Evolutionary conservation across 2,888 invertebrate species (phyloP).

Genomic region (Sesia apiformis): DNA sequence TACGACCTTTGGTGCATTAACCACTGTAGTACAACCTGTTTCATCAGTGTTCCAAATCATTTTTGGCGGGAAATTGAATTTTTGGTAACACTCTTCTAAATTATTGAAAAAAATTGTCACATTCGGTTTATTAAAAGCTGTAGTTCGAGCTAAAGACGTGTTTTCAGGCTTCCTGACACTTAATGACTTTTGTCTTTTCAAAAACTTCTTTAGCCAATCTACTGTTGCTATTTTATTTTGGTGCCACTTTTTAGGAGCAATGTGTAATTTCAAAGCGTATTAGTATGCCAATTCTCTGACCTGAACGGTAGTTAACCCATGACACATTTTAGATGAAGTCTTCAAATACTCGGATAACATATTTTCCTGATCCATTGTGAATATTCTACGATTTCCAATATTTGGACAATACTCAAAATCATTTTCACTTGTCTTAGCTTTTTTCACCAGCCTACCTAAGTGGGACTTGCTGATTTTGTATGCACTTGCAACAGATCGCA

Average conservation of each 20-base stretch:
- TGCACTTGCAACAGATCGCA: background rate
- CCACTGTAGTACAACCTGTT: slow-evolving; percentile 1
- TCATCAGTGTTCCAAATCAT: slow-evolving; percentile 1
- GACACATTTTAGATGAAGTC: background rate
- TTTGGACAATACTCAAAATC: background rate
- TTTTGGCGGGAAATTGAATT: background rate
- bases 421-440: background rate
- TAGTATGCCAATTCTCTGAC: background rate
- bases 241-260: slow-evolving; percentile 2
- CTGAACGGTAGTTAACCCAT: background rate
- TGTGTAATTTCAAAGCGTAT: slow-evolving; percentile 2
- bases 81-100: background rate
- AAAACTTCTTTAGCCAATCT: slow-evolving; percentile 4
- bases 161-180: slow-evolving; percentile 3
- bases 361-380: slow-evolving; percentile 1
- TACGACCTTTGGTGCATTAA: background rate
- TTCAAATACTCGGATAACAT: background rate
- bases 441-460: background rate
- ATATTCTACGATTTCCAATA: background rate
- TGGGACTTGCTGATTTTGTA: slow-evolving; percentile 1
- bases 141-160: slow-evolving; percentile 1
- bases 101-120: slow-evolving; percentile 1
- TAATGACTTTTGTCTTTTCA: slow-evolving; percentile 1
- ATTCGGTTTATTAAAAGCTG: slow-evolving; percentile 3
- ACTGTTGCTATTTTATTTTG: slow-evolving; percentile 1